Conservation (phyloP, 92 coral and sea anemone species). For the Muricea muricata region DNA sequence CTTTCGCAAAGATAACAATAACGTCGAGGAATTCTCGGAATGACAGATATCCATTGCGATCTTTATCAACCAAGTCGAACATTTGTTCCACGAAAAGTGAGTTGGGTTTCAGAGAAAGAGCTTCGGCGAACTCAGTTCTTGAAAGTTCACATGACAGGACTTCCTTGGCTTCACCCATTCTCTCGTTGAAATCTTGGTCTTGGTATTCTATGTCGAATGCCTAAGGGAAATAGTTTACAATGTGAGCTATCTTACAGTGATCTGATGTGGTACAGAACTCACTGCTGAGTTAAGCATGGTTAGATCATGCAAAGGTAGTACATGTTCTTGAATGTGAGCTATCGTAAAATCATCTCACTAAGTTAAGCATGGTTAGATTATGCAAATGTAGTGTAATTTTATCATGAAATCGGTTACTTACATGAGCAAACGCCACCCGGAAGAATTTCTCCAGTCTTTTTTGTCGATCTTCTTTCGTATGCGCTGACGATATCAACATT, state of each 20-base stretch:
- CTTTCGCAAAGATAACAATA: conserved; percentile 45
- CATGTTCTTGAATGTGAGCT: no score
- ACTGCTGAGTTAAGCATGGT: no score
- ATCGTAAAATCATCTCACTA: no score
- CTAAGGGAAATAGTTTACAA: not conserved
- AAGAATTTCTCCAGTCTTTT: conserved; percentile 44
- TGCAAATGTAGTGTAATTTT: no score
- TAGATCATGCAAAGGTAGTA: no score
- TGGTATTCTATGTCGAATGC: conserved; percentile 48
- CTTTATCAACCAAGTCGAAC: conserved; percentile 43
- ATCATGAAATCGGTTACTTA: conserved; percentile 7
- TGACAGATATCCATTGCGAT: conserved; percentile 38
- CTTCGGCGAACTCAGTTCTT: conserved; percentile 36
- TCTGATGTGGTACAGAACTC: no score
- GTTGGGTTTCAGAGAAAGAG: conserved; percentile 29
- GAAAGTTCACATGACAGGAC: conserved; percentile 35
- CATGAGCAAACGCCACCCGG: conserved; percentile 46
- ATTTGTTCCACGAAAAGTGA: conserved; percentile 37
- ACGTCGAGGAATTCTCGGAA: conserved; percentile 46
- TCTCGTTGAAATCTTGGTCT: conserved; percentile 32
- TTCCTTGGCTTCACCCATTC: conserved; percentile 43
- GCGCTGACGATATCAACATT: conserved; percentile 37
- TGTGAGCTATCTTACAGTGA: no score
- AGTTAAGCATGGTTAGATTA: no score
- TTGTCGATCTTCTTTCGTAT: conserved; percentile 46